Evolutionary conservation across 1,140 invertebrate genomes (phyloP), one percentile per base, ranked within the genome.

Genomic region (Drosophila littoralis): DNA sequence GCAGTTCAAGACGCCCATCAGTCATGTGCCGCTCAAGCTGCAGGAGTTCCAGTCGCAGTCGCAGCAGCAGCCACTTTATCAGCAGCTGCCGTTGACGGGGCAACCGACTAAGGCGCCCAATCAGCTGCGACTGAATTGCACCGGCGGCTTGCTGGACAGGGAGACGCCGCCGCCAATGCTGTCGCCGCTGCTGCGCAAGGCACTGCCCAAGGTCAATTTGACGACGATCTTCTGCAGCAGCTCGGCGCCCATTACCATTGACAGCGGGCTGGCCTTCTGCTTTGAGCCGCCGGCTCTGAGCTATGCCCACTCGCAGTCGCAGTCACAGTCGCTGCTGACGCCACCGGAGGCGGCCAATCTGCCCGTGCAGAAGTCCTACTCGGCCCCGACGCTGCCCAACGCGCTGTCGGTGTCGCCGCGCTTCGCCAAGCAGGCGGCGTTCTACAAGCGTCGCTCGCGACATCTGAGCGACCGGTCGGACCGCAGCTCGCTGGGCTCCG

Each of bases 401-500:
- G 82, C 77, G 0, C 76, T 90, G 38, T 83, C 90, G 7, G 73
- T 92, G 0, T 92, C 91, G 42, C 86, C 92, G 2, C 75, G 92
- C 12, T 92, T 92, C 13, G 61, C 81, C 70, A 92, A 92, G 40
- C 91, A 91, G 58, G 80, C 91, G 22, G 79, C 90, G 13, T 81
- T 91, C 15, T 86, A 91, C 9, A 92, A 92, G 60, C 77, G 92
- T n/a, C 77, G 92, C 1, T 92, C 91, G 2, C 81, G 92, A 0
- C 91, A 92, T 52, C 48, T 92, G 10, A 92, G 91, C 60, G 92
- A 92, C 81, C 91, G 91, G 35, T 91, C 86, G 12, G 92, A 92
- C 74, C 90, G 91, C 38, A 90, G 88, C 12, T 92, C 91, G 0
- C 15, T 92, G 9, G 91, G 91, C 12, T 92, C 91, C 13, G 91